phyloP scores from a whole-genome alignment of 1,140 invertebrate species.

The Calliopsis andreniformis region DNA sequence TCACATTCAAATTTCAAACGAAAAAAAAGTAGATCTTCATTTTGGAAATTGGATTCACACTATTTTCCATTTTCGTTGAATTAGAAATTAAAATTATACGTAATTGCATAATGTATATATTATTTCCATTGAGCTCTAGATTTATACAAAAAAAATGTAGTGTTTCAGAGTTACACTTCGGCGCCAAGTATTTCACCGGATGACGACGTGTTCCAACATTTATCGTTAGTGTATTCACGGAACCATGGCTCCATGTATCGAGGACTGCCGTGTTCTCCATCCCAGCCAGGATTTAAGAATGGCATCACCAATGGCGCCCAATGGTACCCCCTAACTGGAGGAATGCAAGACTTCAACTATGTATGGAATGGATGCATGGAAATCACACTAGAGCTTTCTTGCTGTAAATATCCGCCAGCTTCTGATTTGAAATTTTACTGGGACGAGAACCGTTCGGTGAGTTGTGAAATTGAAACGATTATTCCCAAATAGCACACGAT shows the following conservation, averaged over 20 bases:
- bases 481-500: conserved; percentile 4
- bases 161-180: conserved; percentile 90
- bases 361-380: conserved; percentile 99
- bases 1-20: not conserved
- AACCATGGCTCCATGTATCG: conserved; percentile 94
- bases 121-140: no score
- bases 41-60: not conserved
- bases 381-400: conserved; percentile 97
- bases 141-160: conserved; percentile 77
- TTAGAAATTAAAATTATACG: no score
- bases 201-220: conserved; percentile 95
- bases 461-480: conserved; percentile 35
- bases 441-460: conserved; percentile 95
- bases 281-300: conserved; percentile 88
- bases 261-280: conserved; percentile 90
- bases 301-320: conserved; percentile 96
- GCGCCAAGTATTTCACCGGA: conserved; percentile 93
- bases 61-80: no score
- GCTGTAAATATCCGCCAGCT: conserved; percentile 96
- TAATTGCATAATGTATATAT: no score
- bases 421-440: conserved; percentile 94
- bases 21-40: not conserved
- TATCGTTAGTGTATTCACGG: conserved; percentile 93
- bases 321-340: conserved; percentile 95
- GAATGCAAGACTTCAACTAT: conserved; percentile 99